These are phyloP conservation scores for Regulus satrapa DNA, from an alignment of 2,113 vertebrate species.

Conservation along the genomic window DNA sequence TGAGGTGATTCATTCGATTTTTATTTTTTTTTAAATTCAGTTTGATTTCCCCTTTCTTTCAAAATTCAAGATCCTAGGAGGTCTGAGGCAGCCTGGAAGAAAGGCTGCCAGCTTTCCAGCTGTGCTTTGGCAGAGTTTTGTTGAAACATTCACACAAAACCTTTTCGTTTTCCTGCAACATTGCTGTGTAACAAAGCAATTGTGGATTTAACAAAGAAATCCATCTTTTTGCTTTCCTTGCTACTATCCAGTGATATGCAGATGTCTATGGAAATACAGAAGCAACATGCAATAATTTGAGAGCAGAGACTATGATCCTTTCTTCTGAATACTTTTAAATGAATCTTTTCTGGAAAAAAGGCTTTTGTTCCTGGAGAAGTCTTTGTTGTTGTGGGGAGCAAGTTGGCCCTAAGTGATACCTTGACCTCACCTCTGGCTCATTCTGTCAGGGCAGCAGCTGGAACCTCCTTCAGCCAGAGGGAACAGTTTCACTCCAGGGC, in stretches of 20 bases:
- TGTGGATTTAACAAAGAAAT: not conserved
- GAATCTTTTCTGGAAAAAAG: not conserved
- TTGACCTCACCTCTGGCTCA: slow-evolving; percentile 14
- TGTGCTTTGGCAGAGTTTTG: not conserved
- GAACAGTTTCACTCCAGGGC: not conserved
- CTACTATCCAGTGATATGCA: not conserved
- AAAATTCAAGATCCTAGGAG: not conserved
- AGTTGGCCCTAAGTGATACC: not conserved
- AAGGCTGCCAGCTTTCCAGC: not conserved
- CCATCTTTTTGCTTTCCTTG: not conserved
- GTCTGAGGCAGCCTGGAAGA: not conserved
- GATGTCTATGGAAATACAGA: not conserved
- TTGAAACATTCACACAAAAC: not conserved
- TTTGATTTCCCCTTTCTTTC: not conserved
- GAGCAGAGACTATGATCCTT: not conserved
- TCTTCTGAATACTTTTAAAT: not conserved
- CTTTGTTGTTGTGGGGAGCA: not conserved
- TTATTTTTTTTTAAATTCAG: not conserved
- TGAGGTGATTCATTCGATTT: not conserved
- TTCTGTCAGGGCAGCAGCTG: slow-evolving; percentile 22
- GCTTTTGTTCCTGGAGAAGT: not conserved
- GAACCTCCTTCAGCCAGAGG: not conserved
- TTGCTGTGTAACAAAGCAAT: no score
- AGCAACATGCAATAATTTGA: not conserved
- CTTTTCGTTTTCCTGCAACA: not conserved